Conservation (phyloP, 2,113 vertebrate genomes). For the Cyphomyrus plagiostoma region DNA sequence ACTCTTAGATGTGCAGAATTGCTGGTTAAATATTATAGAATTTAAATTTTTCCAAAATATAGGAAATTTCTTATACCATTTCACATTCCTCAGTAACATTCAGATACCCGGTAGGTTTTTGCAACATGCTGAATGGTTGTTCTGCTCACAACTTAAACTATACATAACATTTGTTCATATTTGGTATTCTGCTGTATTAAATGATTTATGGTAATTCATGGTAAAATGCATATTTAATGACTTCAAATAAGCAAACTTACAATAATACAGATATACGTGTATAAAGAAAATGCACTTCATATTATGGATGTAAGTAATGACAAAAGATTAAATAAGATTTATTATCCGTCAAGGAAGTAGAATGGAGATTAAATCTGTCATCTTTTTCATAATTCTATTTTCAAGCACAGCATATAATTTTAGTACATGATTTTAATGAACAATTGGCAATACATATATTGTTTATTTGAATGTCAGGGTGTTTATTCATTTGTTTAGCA, state of each 20-base stretch:
- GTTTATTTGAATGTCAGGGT: conserved; percentile 42
- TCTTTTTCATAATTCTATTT: conserved; percentile 3
- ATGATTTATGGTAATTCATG: neutral
- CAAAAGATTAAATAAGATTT: neutral
- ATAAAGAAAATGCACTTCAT: neutral
- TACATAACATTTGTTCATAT: neutral
- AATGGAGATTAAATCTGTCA: neutral
- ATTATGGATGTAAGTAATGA: neutral
- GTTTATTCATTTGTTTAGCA: conserved; percentile 43
- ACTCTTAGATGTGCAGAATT: neutral
- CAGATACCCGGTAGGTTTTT: neutral
- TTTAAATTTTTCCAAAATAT: neutral
- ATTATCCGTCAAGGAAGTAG: neutral
- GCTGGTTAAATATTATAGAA: neutral
- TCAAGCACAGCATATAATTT: neutral
- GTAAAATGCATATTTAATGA: neutral
- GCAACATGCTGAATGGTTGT: neutral
- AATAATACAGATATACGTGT: neutral
- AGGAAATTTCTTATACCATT: neutral
- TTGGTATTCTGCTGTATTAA: neutral
- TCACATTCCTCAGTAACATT: neutral
- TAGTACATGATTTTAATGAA: neutral
- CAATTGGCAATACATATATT: conserved; percentile 29
- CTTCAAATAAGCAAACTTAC: neutral
- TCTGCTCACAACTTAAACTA: neutral